Conservation (phyloP, 2,113 vertebrate species). For the Noturus placidus region DNA sequence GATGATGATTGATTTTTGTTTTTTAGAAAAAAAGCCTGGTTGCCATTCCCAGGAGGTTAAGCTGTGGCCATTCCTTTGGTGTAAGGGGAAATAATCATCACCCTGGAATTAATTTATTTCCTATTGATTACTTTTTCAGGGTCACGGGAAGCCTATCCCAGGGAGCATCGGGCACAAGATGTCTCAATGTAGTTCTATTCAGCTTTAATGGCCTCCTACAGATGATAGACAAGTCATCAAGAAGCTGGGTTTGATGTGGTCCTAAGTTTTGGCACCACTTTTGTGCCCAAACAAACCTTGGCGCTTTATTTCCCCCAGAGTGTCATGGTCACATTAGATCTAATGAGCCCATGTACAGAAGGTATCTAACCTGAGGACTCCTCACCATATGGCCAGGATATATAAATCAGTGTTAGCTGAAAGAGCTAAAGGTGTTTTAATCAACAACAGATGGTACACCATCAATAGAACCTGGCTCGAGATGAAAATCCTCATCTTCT, state of each 20-base stretch:
- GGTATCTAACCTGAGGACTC: neutral
- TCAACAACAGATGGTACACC: conserved; percentile 27
- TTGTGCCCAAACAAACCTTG: neutral
- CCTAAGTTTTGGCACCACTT: neutral
- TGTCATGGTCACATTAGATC: neutral
- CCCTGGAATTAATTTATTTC: neutral
- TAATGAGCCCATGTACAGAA: neutral
- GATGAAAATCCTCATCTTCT: neutral
- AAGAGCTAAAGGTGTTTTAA: conserved; percentile 27
- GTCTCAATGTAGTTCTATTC: neutral
- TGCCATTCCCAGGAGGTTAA: neutral
- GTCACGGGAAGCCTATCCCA: too few species aligned
- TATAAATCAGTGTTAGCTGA: conserved; percentile 2
- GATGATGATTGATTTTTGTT: too few species aligned
- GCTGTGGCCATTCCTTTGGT: neutral
- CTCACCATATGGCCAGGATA: conserved; percentile 12
- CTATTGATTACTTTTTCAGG: too few species aligned
- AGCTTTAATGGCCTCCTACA: neutral
- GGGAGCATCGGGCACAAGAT: too few species aligned
- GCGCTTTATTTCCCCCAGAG: neutral
- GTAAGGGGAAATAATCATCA: neutral
- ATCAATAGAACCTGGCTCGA: conserved; percentile 20
- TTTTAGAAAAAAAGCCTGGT: neutral
- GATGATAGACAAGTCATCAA: neutral
- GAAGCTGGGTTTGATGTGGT: neutral